phyloP scores from a whole-genome alignment of 1,140 invertebrate genomes.

The Bombus vancouverensis region DNA sequence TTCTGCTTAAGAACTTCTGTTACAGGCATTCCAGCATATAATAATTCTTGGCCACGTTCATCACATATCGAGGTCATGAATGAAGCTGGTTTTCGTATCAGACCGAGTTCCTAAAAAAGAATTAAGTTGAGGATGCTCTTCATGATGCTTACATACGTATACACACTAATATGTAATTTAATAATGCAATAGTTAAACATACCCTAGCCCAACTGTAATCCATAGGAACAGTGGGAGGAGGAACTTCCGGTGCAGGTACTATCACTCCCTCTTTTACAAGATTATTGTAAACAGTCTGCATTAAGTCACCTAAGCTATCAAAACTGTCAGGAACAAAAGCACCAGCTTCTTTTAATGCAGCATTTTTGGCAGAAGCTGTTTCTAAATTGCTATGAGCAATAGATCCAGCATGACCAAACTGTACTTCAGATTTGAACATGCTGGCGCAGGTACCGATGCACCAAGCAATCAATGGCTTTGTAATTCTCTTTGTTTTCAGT shows the following conservation, averaged over 20 bases:
- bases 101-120: conserved; percentile 91
- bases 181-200: neutral
- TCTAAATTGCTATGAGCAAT: conserved; percentile 98
- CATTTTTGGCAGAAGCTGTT: conserved; percentile 97
- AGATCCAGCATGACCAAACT: conserved; percentile 99
- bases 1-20: conserved; percentile 95
- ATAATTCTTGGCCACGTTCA: conserved; percentile 98
- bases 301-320: conserved; percentile 92
- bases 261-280: conserved; percentile 93
- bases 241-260: conserved; percentile 93
- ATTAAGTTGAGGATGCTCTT: neutral
- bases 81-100: conserved; percentile 99
- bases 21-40: conserved; percentile 99
- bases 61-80: conserved; percentile 99
- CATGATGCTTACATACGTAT: neutral
- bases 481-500: conserved; percentile 91
- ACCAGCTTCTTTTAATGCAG: conserved; percentile 90
- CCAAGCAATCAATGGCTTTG: conserved; percentile 98
- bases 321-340: conserved; percentile 96
- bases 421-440: conserved; percentile 99
- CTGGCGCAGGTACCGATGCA: conserved; percentile 97
- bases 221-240: conserved; percentile 99
- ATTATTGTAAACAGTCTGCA: conserved; percentile 90
- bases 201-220: conserved; percentile 99
- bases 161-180: neutral